Conservation (phyloP, 2,888 invertebrate species). For the Phasia obesa region DNA sequence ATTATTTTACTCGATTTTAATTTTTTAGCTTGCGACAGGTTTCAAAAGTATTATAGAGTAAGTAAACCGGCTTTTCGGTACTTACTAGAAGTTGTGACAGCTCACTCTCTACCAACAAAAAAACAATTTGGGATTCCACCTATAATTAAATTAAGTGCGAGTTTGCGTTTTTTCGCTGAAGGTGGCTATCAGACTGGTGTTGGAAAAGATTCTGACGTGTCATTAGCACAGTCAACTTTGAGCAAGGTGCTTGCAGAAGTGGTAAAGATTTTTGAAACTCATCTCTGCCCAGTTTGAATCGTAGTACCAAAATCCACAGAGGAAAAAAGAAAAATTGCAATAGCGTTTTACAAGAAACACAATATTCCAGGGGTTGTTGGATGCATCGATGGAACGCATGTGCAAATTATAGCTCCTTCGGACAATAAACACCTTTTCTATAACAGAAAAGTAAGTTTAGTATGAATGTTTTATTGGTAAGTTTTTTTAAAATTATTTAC, state of each 20-base stretch:
- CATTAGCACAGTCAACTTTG: background rate
- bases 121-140: conserved; percentile 44
- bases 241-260: conserved; percentile 6
- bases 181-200: conserved; percentile 26
- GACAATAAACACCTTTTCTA: background rate
- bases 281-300: conserved; percentile 49
- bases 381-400: background rate
- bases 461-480: background rate
- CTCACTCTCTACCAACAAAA: conserved; percentile 20
- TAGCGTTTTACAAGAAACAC: conserved; percentile 3
- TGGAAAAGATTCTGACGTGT: background rate
- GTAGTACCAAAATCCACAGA: background rate
- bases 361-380: conserved; percentile 6
- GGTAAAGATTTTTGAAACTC: conserved; percentile 22
- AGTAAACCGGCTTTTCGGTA: conserved; percentile 11
- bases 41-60: conserved; percentile 24
- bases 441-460: background rate
- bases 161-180: conserved; percentile 23
- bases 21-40: background rate
- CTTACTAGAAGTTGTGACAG: conserved; percentile 7
- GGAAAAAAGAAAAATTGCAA: conserved; percentile 1
- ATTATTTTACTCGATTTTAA: too few relatives aligned
- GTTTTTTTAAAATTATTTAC: background rate
- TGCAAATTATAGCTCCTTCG: too few relatives aligned
- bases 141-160: conserved; percentile 17